phyloP scores from a whole-genome alignment of 1,140 invertebrate species.

The Drosophila pruinosa region DNA sequence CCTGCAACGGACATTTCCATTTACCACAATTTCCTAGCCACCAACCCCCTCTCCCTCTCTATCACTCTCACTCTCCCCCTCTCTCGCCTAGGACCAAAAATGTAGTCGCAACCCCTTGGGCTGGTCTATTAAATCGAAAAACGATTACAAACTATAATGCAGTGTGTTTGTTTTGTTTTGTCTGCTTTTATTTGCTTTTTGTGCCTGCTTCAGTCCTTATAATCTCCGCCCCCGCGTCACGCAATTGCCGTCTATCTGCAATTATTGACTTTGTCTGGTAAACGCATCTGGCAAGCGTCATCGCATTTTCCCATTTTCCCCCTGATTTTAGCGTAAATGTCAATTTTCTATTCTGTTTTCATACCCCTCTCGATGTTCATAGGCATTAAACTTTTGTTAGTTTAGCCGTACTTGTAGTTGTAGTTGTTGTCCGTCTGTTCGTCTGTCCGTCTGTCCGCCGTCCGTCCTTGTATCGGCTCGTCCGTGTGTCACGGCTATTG shows the following conservation, averaged over 20 bases:
- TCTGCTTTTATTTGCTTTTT: constrained; percentile 43
- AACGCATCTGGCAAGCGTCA: constrained; percentile 26
- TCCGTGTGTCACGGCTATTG: constrained; percentile 48
- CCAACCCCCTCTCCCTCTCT: not conserved
- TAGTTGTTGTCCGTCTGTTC: constrained; percentile 1
- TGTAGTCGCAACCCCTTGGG: constrained; percentile 47
- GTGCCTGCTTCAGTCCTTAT: not conserved
- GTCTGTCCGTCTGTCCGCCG: not conserved
- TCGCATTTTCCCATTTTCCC: constrained; percentile 9
- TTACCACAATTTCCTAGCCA: constrained; percentile 52
- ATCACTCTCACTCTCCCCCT: not conserved
- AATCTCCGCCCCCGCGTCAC: not conserved
- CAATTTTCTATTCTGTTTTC: constrained; percentile 42
- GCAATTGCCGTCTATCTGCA: constrained; percentile 5
- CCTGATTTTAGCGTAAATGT: constrained; percentile 64
- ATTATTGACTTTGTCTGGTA: constrained; percentile 45
- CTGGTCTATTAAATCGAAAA: constrained; percentile 76
- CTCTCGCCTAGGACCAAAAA: constrained; percentile 5
- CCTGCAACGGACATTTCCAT: constrained; percentile 70
- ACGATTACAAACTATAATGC: constrained; percentile 80
- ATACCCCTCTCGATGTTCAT: constrained; percentile 36
- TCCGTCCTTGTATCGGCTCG: not conserved
- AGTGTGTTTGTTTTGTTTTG: constrained; percentile 57
- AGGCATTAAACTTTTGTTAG: constrained; percentile 50
- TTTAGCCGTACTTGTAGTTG: constrained; percentile 10